These are phyloP conservation scores for Orbicella faveolata DNA, from an alignment of 64 coral and sea anemone species.

Conservation along the genomic window DNA sequence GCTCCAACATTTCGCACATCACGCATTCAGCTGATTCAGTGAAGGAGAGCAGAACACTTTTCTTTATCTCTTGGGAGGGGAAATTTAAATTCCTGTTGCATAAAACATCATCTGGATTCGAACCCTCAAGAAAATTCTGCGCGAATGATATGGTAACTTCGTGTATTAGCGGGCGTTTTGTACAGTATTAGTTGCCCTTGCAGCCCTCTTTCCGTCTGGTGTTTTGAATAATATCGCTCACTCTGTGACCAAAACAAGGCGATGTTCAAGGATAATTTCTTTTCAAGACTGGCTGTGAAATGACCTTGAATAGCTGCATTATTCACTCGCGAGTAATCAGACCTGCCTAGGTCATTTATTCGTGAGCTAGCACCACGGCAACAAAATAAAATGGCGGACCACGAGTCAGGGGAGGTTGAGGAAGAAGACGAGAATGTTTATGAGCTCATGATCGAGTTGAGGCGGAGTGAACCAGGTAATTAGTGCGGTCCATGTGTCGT, in stretches of 20 bases:
- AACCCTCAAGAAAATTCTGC: background rate
- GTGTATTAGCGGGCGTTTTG: background rate
- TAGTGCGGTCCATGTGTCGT: background rate
- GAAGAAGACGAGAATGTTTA: constrained; percentile 65
- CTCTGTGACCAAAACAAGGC: constrained; percentile 15
- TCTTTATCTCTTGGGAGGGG: background rate
- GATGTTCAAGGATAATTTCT: background rate
- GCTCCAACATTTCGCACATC: background rate
- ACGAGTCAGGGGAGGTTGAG: constrained; percentile 20
- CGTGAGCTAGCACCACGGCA: background rate
- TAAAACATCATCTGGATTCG: background rate
- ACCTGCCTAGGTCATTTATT: constrained; percentile 6
- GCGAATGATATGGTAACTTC: background rate
- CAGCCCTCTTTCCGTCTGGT: background rate
- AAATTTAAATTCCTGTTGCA: background rate
- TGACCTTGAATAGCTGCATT: background rate
- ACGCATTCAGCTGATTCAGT: background rate
- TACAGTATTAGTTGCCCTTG: background rate
- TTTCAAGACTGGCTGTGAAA: background rate
- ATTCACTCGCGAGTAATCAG: background rate
- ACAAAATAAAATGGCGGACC: constrained; percentile 90
- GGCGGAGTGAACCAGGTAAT: constrained; percentile 90
- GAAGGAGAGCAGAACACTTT: too few relatives aligned
- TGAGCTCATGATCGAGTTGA: constrained; percentile 87
- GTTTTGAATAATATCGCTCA: constrained; percentile 10